Evolutionary conservation across 2,888 invertebrate genomes (phyloP), one percentile per base, ranked within the genome.

Genomic region (Alentia gelatinosa): DNA sequence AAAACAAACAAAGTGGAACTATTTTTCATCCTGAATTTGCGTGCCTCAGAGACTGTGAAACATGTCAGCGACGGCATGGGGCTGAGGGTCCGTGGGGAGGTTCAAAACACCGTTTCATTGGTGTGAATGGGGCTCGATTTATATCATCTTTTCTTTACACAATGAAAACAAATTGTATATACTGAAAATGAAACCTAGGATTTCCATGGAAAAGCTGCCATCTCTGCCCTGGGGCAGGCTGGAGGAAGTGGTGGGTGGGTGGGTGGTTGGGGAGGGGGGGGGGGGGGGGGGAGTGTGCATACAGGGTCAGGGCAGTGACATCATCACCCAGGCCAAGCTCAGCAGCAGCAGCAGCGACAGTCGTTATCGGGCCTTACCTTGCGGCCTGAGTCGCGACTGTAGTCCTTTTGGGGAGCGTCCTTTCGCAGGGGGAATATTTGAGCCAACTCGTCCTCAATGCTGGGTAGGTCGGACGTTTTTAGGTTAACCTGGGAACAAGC

Each of bases 381-480:
- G 30, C 90, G 93, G 33, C 94, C 91, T 33, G 94, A 93, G 91
- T 94, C 94, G 91, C 89, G 89, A 37, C 89, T 89, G 89, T 89
- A 89, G 89, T 89, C 89, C 91, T 92, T 91, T 83, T 92, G 92
- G 56, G 92, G 91, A n/a, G 93, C 90, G 35, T 40, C 88, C 63
- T 50, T 75, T 75, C 94, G 93, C 89, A 94, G 93, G 83, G 95
- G 95, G 93, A 95, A 95, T 37, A 95, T 95, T 92, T 94, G 93
- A 33, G 95, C 95, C 88, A 95, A 91, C 93, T 95, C 95, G 92
- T 95, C 95, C 92, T 95, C 95, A 91, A 95, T 95, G 68, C 95
- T 94, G 35, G 95, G 95, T 74, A 95, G 92, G 39, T 95, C 95
- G 89, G 93, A 92, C 37, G 93, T 92, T 92, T 93, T 91, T 33